Evolutionary conservation across 2,888 invertebrate genomes (phyloP), one percentile per base, ranked within the genome.

Genomic region (Eupeodes luniger): DNA sequence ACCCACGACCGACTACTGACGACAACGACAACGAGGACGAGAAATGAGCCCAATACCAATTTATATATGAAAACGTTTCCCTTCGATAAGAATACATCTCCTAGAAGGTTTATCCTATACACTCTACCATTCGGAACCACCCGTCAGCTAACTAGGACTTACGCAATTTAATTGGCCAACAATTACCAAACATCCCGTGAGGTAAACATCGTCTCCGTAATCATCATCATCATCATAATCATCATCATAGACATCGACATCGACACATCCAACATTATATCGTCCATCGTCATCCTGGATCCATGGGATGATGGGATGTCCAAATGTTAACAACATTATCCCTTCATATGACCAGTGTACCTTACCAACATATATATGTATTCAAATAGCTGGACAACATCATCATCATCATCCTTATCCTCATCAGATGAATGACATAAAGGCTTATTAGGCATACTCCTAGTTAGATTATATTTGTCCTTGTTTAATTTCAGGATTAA

Each of bases 91-190:
- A 27, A 57, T 57, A 14, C 47, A 47, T 47, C 10, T 47, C 12
- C 40, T 40, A 40, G 40, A 40, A 40, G 40, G 40, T 59, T 14
- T 27, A 27, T 27, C 57, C 6, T 57, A 34, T 36, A 4, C 0
- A 6, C 9, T 59, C 27, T 14, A 34, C 34, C 59, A 70, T 44
- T 40, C 44, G 47, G 40, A n/a, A 69, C 36, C 57, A 57, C 53
- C 19, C 76, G 2, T 27, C 27, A 49, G 47, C 36, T 44, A 57
- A 16, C 47, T 72, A 40, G 49, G 55, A 57, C 69, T 49, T 62
- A 79, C 75, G 64, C 55, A 62, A 80, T 55, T 84, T 75, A 84
- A 84, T 80, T 84, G 84, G 74, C 84, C 80, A 55, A 80, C 74
- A 84, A 75, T 77, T 70, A 77, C 64, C 66, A 72, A 77, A 77